phyloP scores from a whole-genome alignment of 2,888 invertebrate genomes.

The Trypoxylon attenuatum region DNA sequence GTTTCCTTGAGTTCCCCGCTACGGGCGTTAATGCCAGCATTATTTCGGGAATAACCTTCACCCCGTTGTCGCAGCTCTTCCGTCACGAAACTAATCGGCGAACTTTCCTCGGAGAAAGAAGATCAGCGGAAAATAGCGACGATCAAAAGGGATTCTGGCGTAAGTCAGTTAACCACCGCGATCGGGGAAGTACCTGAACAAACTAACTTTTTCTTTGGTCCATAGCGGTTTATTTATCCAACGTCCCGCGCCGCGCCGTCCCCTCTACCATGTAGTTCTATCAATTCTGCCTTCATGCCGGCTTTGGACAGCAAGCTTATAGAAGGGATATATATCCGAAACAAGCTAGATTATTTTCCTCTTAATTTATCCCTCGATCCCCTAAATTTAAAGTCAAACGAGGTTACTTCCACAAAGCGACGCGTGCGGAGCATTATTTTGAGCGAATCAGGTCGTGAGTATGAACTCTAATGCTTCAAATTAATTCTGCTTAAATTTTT shows the following conservation, averaged over 20 bases:
- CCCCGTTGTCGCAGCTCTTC: neutral
- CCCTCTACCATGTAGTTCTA: neutral
- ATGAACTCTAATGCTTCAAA: too few relatives aligned
- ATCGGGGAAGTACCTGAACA: neutral
- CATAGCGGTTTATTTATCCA: slow-evolving; percentile 2
- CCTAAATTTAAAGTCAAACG: too few relatives aligned
- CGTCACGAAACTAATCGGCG: slow-evolving; percentile 8
- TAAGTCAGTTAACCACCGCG: neutral
- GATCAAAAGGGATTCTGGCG: neutral
- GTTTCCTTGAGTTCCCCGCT: too few relatives aligned
- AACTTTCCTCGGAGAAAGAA: neutral
- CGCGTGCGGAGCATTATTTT: too few relatives aligned
- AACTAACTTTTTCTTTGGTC: neutral
- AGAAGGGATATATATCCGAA: too few relatives aligned
- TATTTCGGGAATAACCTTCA: slow-evolving; percentile 6
- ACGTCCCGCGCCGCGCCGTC: neutral
- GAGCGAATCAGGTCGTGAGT: too few relatives aligned
- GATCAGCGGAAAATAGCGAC: neutral
- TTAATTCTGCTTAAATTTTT: too few relatives aligned
- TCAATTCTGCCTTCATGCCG: neutral
- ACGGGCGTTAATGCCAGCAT: too few relatives aligned
- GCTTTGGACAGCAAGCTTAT: too few relatives aligned
- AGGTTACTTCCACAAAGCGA: too few relatives aligned
- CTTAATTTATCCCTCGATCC: too few relatives aligned
- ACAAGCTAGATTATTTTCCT: too few relatives aligned